phyloP scores from a whole-genome alignment of 2,888 invertebrate species.

The Tetheella fluctuosa region DNA sequence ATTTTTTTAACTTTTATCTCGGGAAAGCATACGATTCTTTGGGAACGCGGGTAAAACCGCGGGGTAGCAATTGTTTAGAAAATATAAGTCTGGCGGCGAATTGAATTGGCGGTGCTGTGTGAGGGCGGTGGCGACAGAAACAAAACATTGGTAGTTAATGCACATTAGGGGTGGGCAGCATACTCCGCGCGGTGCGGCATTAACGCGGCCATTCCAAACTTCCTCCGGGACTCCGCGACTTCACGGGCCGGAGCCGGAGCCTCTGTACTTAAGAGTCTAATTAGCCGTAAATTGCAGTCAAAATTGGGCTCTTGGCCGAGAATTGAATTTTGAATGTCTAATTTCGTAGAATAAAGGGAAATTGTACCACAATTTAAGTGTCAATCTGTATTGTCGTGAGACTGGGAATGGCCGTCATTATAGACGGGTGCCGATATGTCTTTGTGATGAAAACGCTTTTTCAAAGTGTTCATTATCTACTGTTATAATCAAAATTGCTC shows the following conservation, averaged over 20 bases:
- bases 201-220: conserved; percentile 66
- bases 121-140: conserved; percentile 44
- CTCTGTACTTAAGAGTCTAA: conserved; percentile 77
- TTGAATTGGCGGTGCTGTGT: not conserved
- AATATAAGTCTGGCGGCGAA: not conserved
- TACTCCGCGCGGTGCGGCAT: conserved; percentile 34
- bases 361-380: conserved; percentile 66
- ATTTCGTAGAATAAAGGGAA: conserved; percentile 72
- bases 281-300: conserved; percentile 79
- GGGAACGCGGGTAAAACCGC: too few relatives aligned
- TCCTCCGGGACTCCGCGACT: conserved; percentile 51
- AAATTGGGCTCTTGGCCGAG: conserved; percentile 74
- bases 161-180: conserved; percentile 47
- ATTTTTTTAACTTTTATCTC: too few relatives aligned
- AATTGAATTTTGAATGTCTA: conserved; percentile 79
- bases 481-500: conserved; percentile 9
- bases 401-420: conserved; percentile 36
- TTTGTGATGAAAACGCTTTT: conserved; percentile 18
- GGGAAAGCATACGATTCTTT: too few relatives aligned
- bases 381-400: conserved; percentile 63
- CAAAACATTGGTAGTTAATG: conserved; percentile 56
- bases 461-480: conserved; percentile 27
- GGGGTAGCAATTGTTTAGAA: not conserved
- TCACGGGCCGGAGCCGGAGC: conserved; percentile 35
- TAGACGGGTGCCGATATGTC: conserved; percentile 35